Base-by-base conservation (phyloP, 2,797 vertebrate species). In the Menidia menidia region DNA sequence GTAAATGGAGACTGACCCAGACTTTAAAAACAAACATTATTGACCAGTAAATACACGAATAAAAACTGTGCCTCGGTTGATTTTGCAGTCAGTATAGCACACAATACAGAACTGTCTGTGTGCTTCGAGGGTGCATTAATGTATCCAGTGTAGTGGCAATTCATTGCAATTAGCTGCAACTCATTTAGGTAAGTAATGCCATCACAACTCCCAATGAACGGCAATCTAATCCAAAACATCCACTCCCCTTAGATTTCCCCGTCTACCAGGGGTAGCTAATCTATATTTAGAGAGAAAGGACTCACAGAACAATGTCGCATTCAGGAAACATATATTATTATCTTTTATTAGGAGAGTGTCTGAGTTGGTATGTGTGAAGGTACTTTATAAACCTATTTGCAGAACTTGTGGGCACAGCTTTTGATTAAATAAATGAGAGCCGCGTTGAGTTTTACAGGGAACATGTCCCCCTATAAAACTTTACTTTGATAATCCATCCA, bases 181-280 rank as follows among this genome's bases (percentile, higher is more conserved):
- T 92, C 88, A 92, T 92, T 93, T 90, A 85, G 83, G 86, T 89
- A 88, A 90, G 89, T 90, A 91, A 93, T 90, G 90, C 90, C 85
- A 88, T 85, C 83, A 79, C 77, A 82, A 82, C 68, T 84, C 83
- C 75, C 88, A 85, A 92, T 89, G 72, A 88, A 91, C 85, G 81
- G 75, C 81, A 81, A 83, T 86, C 76, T 56, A 82, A 71, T 87
- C 75, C 82, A 86, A 89, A 79, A 87, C 89, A 87, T 68, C 78
- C 86, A 75, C 60, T 10, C 10, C 35, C 35, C 4, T 39, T 7
- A 30, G 51, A 19, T 74, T 83, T 79, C 66, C 80, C 56, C 77
- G 75, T 80, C 73, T 60, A 39, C 55, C 50, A 48, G 52, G 62
- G 77, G 42, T 0, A 58, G 14, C 15, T 13, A 41, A 73, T 56